Evolutionary conservation across 2,113 vertebrate genomes (phyloP), one percentile per base, ranked within the genome.

Genomic region (Pluvialis apricaria): DNA sequence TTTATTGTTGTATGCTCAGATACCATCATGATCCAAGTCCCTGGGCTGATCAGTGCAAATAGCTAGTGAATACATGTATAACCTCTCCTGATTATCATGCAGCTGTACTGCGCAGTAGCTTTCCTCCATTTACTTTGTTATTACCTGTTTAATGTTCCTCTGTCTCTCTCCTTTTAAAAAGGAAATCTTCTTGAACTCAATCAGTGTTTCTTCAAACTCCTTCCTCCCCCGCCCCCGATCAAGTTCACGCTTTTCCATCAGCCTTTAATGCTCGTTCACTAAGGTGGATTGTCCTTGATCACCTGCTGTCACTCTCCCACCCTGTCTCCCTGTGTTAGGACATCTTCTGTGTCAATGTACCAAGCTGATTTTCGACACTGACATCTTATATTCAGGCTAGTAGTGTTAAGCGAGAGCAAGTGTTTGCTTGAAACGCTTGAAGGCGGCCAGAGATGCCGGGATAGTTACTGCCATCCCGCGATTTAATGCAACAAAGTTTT

Each of bases 141-240:
- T 96, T 75, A 88, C 40, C 76, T 94, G 62, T 94, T 70, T 77
- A 88, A 94, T 92, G 75, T 94, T 95, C 86, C 87, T 89, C 71
- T 86, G 40, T 65, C 38, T 91, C 61, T 83, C 32, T 55, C 91
- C 69, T 78, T 80, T 91, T 80, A 65, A 82, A 92, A 93, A 69
- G 52, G 47, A 45, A 91, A 79, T 83, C 62, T 54, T 96, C 68
- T 64, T 95, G 88, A 93, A 92, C 90, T 90, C 91, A 65, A 82
- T 75, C 81, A 96, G n/a, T 76, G 78, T 72, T 86, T 88, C 57
- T 91, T 87, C 73, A 89, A 66, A 65, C 65, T 61, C 52, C 45
- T 73, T 86, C 52, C 42, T 87, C 78, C 51, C 51, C 45, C 2
- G 1, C 17, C 58, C 26, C 58, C 58, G 49, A 65, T 79, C 77